Evolutionary conservation across 2,113 vertebrate species (phyloP).

Genomic region (Gracilinanus agilis): DNA sequence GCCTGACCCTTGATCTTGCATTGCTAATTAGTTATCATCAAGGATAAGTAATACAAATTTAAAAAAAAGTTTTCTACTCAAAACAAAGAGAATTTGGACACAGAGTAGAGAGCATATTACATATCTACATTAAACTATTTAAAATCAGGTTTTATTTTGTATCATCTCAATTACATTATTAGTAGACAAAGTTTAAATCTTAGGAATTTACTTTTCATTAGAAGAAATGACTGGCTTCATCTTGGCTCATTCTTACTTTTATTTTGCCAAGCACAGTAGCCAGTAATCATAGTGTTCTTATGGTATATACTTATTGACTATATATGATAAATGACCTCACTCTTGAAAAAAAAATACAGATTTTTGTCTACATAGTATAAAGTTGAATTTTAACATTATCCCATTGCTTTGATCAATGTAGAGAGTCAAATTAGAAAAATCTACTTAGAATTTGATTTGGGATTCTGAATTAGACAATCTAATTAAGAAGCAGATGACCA

Average conservation of each 20-base stretch:
- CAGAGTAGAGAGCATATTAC: background rate
- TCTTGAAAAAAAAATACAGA: background rate
- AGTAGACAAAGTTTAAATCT: background rate
- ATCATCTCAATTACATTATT: background rate
- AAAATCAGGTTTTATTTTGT: background rate
- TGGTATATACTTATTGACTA: background rate
- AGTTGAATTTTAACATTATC: background rate
- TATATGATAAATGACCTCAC: background rate
- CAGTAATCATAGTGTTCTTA: background rate
- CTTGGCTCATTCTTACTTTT: background rate
- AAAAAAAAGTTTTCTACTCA: background rate
- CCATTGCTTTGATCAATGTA: background rate
- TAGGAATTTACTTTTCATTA: background rate
- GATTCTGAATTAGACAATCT: background rate
- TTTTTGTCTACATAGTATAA: background rate
- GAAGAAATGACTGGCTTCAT: constrained; percentile 22
- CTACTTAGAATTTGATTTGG: background rate
- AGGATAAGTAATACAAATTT: background rate
- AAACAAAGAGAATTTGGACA: background rate
- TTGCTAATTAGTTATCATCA: background rate
- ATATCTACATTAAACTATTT: background rate
- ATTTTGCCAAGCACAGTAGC: background rate
- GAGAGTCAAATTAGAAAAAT: background rate
- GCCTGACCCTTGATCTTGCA: background rate
- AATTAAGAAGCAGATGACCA: background rate